Conservation (phyloP, 1,140 invertebrate species). For the Arion vulgaris region DNA sequence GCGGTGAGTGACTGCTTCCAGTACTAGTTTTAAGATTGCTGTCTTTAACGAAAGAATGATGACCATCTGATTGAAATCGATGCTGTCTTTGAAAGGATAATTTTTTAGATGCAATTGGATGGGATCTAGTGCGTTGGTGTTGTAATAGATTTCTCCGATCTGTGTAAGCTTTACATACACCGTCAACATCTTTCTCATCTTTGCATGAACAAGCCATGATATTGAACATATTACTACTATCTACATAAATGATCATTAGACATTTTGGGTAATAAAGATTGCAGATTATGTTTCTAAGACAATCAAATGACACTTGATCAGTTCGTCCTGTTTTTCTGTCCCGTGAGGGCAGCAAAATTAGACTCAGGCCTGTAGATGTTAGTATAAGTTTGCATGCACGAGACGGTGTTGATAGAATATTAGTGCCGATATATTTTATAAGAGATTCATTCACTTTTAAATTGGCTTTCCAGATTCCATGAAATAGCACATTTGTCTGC, state of each 20-base stretch:
- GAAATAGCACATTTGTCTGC: constrained; percentile 25
- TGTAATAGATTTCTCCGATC: constrained; percentile 17
- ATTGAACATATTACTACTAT: constrained; percentile 1
- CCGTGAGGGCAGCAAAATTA: not conserved
- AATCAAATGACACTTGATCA: not conserved
- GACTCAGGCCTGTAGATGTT: not conserved
- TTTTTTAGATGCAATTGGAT: not conserved
- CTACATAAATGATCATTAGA: constrained; percentile 27
- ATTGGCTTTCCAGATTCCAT: constrained; percentile 31
- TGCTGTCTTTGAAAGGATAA: not conserved
- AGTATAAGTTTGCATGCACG: not conserved
- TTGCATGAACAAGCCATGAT: not conserved
- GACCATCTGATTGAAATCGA: not conserved
- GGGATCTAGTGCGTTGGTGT: constrained; percentile 33
- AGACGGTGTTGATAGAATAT: not conserved
- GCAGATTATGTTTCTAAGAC: not conserved
- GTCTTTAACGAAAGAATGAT: not conserved
- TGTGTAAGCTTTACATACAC: not conserved
- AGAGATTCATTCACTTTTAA: constrained; percentile 14
- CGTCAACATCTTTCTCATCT: not conserved
- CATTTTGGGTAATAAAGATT: not conserved
- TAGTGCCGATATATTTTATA: not conserved
- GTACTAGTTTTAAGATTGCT: not conserved
- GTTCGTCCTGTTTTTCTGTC: constrained; percentile 19
- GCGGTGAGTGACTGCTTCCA: not conserved